A percentile compares a stretch with the other conserved stretches of the same genome.
These are phyloP conservation scores for Alouatta caraya DNA, from an alignment of 2,797 vertebrate species.

Conservation along the genomic window DNA sequence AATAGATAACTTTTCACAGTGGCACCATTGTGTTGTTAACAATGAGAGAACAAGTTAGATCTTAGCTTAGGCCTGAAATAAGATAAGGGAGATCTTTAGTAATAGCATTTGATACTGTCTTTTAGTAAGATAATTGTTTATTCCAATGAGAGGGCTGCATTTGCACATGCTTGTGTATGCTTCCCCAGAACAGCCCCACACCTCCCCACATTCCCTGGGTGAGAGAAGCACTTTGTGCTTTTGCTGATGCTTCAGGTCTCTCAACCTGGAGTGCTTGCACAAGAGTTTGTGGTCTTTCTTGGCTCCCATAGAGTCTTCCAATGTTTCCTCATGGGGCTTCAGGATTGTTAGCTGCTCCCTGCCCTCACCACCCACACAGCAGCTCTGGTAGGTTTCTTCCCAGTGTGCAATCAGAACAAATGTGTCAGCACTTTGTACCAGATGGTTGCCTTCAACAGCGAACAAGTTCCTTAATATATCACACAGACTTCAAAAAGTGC, in stretches of 20 bases:
- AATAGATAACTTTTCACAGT: rapidly evolving
- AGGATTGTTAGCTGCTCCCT: background rate
- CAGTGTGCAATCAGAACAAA: background rate
- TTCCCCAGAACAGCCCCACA: rapidly evolving
- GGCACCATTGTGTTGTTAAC: background rate
- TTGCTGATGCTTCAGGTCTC: background rate
- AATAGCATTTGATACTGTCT: rapidly evolving
- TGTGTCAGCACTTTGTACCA: conserved; percentile 63
- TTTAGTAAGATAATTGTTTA: background rate
- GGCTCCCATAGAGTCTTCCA: background rate
- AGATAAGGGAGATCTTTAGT: background rate
- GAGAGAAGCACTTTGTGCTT: rapidly evolving
- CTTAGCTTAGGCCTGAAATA: background rate
- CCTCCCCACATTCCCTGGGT: background rate
- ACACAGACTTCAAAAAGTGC: background rate
- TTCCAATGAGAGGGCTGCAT: background rate
- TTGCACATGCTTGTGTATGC: rapidly evolving
- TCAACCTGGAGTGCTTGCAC: too few species aligned
- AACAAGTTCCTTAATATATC: conserved; percentile 47
- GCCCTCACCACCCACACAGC: background rate
- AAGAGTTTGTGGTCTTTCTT: background rate
- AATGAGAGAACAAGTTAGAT: background rate
- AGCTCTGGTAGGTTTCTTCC: background rate
- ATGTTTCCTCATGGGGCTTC: background rate
- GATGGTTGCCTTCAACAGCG: conserved; percentile 57